Conservation (phyloP, 92 coral and sea anemone species). For the Scolanthus callimorphus region DNA sequence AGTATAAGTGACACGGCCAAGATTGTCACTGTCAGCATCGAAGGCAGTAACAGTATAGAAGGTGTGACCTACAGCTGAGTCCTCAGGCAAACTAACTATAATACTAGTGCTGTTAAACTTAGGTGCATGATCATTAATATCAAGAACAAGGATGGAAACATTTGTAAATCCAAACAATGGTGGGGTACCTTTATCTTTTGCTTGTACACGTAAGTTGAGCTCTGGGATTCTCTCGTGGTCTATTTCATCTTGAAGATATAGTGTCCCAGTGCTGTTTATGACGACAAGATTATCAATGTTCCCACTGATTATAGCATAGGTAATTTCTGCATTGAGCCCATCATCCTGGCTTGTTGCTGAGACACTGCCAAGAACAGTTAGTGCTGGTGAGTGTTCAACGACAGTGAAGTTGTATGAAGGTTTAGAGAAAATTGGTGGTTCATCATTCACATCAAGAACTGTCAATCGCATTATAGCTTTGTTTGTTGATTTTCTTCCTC, state of each 20-base stretch:
- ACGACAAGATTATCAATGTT: conserved; percentile 37
- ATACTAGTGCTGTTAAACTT: conserved; percentile 53
- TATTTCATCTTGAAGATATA: conserved; percentile 36
- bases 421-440: conserved; percentile 76
- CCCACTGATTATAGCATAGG: conserved; percentile 57
- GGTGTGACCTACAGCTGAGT: conserved; percentile 57
- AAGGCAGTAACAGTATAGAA: conserved; percentile 67
- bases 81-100: conserved; percentile 58
- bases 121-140: conserved; percentile 89
- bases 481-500: conserved; percentile 58
- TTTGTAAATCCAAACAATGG: conserved; percentile 76
- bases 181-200: conserved; percentile 88
- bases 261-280: conserved; percentile 76
- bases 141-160: conserved; percentile 66
- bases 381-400: conserved; percentile 54
- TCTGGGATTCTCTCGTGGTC: conserved; percentile 74
- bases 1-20: conserved; percentile 73
- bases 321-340: conserved; percentile 86
- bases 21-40: conserved; percentile 73
- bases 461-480: conserved; percentile 60
- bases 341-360: conserved; percentile 84
- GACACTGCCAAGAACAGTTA: conserved; percentile 66
- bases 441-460: conserved; percentile 90
- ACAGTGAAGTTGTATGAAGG: conserved; percentile 57
- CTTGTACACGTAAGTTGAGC: conserved; percentile 58